These are phyloP conservation scores for Cotesia glomerata DNA, from an alignment of 1,140 invertebrate genomes.

Conservation along the genomic window DNA sequence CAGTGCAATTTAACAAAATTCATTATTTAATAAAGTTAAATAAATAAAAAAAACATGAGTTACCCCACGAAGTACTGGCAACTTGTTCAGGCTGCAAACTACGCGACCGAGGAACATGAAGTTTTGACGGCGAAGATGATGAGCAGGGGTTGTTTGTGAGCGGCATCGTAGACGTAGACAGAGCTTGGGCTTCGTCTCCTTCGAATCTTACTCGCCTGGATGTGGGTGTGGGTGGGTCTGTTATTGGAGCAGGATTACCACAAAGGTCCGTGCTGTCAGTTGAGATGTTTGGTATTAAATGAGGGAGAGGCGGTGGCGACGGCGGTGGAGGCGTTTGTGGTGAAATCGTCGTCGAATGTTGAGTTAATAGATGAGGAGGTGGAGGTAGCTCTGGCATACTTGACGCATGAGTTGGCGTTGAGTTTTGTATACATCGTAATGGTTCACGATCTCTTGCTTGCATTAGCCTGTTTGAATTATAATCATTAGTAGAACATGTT, in stretches of 20 bases:
- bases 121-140: slow-evolving; percentile 50
- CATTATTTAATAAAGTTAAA: too few species aligned
- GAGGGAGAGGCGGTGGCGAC: slow-evolving; percentile 41
- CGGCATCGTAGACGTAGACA: slow-evolving; percentile 58
- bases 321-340: slow-evolving; percentile 44
- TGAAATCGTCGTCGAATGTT: slow-evolving; percentile 43
- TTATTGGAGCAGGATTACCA: slow-evolving; percentile 30
- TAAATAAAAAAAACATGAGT: background rate
- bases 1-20: slow-evolving; percentile 5
- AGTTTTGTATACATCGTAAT: slow-evolving; percentile 58
- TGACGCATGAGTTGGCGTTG: slow-evolving; percentile 63
- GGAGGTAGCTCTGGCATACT: slow-evolving; percentile 71
- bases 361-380: slow-evolving; percentile 35
- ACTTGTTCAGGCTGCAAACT: slow-evolving; percentile 58
- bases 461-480: slow-evolving; percentile 62
- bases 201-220: slow-evolving; percentile 70
- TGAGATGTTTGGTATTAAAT: slow-evolving; percentile 24
- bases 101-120: slow-evolving; percentile 53
- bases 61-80: slow-evolving; percentile 59
- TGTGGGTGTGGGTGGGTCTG: slow-evolving; percentile 54
- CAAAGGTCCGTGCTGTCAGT: slow-evolving; percentile 44
- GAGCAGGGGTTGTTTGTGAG: slow-evolving; percentile 46
- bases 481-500: too few species aligned
- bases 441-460: slow-evolving; percentile 68
- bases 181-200: slow-evolving; percentile 64